Percentiles rank a stretch among this genome's conserved stretches.
These are phyloP conservation scores for Pardalotus punctatus DNA, from an alignment of 2,113 vertebrate genomes.

Conservation along the genomic window DNA sequence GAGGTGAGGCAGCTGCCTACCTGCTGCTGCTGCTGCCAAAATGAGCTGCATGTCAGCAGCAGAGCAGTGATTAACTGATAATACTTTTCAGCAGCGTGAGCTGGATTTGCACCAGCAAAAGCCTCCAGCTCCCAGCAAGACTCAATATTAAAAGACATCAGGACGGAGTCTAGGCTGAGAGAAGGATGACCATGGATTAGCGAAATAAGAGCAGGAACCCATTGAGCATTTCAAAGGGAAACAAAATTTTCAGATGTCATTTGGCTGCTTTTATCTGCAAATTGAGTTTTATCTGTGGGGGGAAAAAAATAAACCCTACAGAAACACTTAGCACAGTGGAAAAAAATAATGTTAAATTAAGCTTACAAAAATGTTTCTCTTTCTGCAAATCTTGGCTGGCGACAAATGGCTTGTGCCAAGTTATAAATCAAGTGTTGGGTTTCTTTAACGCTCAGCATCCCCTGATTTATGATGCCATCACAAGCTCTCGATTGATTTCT, in stretches of 20 bases:
- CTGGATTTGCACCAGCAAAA: neutral
- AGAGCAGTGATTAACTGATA: neutral
- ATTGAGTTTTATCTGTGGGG: neutral
- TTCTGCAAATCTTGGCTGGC: constrained; percentile 62
- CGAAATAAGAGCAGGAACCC: neutral
- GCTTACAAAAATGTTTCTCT: constrained; percentile 65
- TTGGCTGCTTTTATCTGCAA: neutral
- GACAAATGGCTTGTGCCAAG: constrained; percentile 62
- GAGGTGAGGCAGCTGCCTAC: neutral
- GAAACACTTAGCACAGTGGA: neutral
- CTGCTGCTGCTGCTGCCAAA: neutral
- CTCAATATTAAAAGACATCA: neutral
- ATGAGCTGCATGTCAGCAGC: neutral
- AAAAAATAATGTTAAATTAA: constrained; percentile 65
- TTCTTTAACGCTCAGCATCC: constrained; percentile 62
- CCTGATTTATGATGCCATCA: constrained; percentile 70
- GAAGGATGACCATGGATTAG: neutral
- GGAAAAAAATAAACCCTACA: neutral
- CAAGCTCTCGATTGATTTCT: constrained; percentile 64
- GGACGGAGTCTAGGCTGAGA: neutral
- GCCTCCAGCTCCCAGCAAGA: neutral
- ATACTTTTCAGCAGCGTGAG: neutral
- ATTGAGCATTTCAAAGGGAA: neutral
- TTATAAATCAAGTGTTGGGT: constrained; percentile 62
- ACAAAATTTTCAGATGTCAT: neutral